These are phyloP conservation scores for Diarsia brunnea DNA, from an alignment of 2,888 invertebrate genomes.

Conservation along the genomic window DNA sequence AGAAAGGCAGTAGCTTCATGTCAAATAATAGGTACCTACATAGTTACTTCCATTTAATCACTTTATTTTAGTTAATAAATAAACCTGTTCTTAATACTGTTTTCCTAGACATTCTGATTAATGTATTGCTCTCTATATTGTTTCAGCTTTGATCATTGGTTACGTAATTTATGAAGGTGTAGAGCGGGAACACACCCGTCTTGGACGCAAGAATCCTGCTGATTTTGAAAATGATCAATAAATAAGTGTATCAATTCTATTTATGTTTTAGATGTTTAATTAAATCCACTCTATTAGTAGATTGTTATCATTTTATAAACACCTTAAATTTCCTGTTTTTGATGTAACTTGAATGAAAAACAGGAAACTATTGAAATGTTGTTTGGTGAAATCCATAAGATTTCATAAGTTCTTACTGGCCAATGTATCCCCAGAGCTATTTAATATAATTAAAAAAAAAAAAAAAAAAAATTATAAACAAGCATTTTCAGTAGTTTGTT, in stretches of 20 bases:
- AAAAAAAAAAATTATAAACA: too few species aligned
- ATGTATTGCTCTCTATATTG: conserved; percentile 37
- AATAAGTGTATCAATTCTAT: conserved; percentile 62
- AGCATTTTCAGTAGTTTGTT: too few species aligned
- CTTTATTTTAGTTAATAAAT: not conserved
- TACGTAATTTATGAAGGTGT: conserved; percentile 92
- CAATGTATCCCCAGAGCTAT: too few species aligned
- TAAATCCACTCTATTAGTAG: conserved; percentile 38
- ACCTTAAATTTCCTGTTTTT: not conserved
- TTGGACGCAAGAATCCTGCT: conserved; percentile 92
- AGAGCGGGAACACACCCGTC: conserved; percentile 89
- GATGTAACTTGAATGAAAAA: not conserved
- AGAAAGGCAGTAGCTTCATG: not conserved
- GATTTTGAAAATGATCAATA: conserved; percentile 93
- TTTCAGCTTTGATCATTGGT: conserved; percentile 91
- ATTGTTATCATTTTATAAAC: conserved; percentile 16
- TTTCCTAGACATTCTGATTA: not conserved
- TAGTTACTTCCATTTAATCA: not conserved
- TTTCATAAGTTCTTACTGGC: too few species aligned
- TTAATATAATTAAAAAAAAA: too few species aligned
- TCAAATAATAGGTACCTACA: not conserved
- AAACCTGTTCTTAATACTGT: not conserved
- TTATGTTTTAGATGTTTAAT: conserved; percentile 63
- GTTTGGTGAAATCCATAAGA: too few species aligned
- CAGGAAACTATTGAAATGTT: not conserved